These are phyloP conservation scores for Portevinia maculata DNA, from an alignment of 2,888 invertebrate genomes.

Conservation along the genomic window DNA sequence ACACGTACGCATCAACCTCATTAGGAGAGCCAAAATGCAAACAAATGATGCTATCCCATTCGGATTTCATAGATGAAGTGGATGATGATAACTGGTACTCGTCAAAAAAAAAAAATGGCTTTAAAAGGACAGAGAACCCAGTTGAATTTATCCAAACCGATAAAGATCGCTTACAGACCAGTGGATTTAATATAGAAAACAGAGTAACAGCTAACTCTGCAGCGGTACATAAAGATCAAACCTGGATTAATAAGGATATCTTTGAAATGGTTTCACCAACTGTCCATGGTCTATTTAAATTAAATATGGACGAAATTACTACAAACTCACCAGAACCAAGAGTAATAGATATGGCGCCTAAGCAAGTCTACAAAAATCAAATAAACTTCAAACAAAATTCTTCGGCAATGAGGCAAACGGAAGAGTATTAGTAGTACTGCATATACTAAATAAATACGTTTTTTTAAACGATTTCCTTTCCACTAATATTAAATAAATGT, in stretches of 20 bases:
- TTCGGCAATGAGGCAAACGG: slow-evolving; percentile 60
- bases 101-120: slow-evolving; percentile 23
- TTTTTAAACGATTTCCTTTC: slow-evolving; percentile 54
- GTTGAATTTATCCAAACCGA: slow-evolving; percentile 59
- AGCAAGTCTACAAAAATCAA: slow-evolving; percentile 46
- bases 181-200: slow-evolving; percentile 76
- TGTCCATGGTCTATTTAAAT: slow-evolving; percentile 71
- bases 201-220: neutral
- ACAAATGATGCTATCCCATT: slow-evolving; percentile 57
- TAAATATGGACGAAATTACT: slow-evolving; percentile 73
- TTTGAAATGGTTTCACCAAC: slow-evolving; percentile 73
- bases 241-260: slow-evolving; percentile 71
- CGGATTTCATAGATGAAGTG: slow-evolving; percentile 75
- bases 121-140: slow-evolving; percentile 19
- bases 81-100: slow-evolving; percentile 76
- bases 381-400: slow-evolving; percentile 60
- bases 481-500: slow-evolving; percentile 51
- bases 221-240: neutral
- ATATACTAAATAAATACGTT: neutral
- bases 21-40: slow-evolving; percentile 62
- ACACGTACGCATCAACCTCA: slow-evolving; percentile 17
- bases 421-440: slow-evolving; percentile 52
- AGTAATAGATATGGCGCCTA: slow-evolving; percentile 51
- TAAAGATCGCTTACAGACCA: slow-evolving; percentile 73
- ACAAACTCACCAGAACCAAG: slow-evolving; percentile 22